Base-by-base conservation (phyloP, 1,140 invertebrate species). In the Pachypeltis micranthus region DNA sequence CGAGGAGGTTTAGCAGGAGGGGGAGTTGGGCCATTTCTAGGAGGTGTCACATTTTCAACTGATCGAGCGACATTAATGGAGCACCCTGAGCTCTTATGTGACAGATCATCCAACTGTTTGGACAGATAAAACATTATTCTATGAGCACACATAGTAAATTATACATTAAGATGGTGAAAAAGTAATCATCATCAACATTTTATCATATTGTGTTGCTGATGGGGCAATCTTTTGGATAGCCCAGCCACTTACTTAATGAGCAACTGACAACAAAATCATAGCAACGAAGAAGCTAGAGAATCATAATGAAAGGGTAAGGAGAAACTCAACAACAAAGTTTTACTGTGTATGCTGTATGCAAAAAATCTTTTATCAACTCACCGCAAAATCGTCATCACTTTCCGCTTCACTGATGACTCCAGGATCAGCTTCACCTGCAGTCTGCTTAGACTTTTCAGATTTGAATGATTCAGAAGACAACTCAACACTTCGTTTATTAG, bases 381-480 rank as follows among this genome's bases (percentile, higher is more conserved):
- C 65, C 55, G 86, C 83, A 76, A 91, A 91, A 72, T 91, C 89
- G 74, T 91, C 89, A 57, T 75, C 74, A 63, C 67, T 69, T 68
- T 90, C 88, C 69, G 88, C 88, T 72, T 92, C 89, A 76, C 88
- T 91, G 2, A 91, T 90, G 47, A 91, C 89, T 44, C 88, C 90
- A n/a, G 88, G 90, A 76, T 91, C 89, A 19, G 87, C 86, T 72
- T 90, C 86, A 39, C 83, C 85, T 27, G 78, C 75, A 57, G 79
- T 78, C 70, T 86, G 86, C 70, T 78, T 79, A 64, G 76, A 74
- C 34, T 23, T 16, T 29, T 51, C 62, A 21, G 4, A 7, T 39
- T 39, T 39, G 31, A 10, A 39, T 16, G 31, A 39, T 7, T 39
- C 31, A 10, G 31, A 39, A 39, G 31, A 10, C 7, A 39, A 39